Conservation (phyloP, 2,113 vertebrate genomes). For the Otolemur garnettii region DNA sequence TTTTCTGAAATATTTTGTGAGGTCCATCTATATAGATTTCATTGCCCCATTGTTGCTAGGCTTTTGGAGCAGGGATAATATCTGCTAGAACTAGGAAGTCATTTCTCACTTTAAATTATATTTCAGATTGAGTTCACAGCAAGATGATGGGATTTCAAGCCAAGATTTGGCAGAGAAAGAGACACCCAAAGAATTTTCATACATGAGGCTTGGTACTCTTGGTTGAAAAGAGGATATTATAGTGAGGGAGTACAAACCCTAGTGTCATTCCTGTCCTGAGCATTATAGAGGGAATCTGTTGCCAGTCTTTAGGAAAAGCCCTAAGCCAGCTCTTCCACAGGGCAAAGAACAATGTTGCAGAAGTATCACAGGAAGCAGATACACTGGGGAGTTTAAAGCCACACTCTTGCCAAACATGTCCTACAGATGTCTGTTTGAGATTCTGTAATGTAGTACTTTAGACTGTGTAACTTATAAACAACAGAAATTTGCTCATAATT, state of each 20-base stretch:
- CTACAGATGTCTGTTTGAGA: background rate
- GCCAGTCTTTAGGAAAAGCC: background rate
- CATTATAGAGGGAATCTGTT: background rate
- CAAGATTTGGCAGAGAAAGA: background rate
- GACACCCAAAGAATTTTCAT: background rate
- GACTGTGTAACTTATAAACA: background rate
- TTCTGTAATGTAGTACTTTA: background rate
- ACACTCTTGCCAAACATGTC: background rate
- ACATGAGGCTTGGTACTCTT: background rate
- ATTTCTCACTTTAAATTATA: background rate
- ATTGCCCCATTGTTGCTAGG: background rate
- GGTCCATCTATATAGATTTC: background rate
- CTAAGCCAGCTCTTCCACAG: background rate
- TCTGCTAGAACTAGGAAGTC: background rate
- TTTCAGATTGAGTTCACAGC: background rate
- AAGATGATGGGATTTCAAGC: background rate
- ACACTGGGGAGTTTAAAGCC: background rate
- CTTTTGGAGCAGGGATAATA: background rate
- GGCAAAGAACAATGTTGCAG: background rate
- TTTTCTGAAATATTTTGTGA: background rate
- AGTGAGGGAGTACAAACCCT: background rate
- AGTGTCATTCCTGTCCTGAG: background rate
- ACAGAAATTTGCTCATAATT: background rate
- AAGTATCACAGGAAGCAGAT: background rate
- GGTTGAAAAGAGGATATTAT: background rate